Conservation (phyloP, 2,797 vertebrate genomes). For the Halcyon leucocephala region DNA sequence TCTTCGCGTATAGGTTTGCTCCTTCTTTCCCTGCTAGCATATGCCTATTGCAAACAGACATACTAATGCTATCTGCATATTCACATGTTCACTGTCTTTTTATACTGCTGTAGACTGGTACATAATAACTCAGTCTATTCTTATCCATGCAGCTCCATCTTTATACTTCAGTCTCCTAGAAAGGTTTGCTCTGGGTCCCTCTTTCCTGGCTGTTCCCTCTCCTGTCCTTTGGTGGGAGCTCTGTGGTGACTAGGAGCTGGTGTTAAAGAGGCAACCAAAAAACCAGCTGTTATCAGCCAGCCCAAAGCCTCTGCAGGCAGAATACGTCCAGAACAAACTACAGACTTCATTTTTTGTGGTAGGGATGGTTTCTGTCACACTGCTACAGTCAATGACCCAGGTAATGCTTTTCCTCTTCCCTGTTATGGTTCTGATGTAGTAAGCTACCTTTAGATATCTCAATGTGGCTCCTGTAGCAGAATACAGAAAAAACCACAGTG, state of each 20-base stretch:
- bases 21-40: fast-evolving
- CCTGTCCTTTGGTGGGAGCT: neutral
- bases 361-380: neutral
- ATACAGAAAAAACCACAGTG: neutral
- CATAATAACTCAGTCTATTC: neutral
- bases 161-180: neutral
- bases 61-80: fast-evolving
- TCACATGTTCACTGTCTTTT: neutral
- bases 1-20: fast-evolving
- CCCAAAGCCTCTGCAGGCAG: neutral
- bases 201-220: neutral
- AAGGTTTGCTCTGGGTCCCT: fast-evolving
- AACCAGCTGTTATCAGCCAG: neutral
- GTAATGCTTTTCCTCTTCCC: neutral
- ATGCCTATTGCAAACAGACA: neutral
- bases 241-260: neutral
- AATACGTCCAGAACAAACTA: neutral
- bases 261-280: neutral
- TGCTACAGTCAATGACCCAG: neutral
- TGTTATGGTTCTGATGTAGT: neutral
- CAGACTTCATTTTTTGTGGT: neutral
- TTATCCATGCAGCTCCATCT: too few species aligned
- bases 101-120: neutral
- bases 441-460: neutral
- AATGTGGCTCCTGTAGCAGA: neutral